A percentile compares a stretch with the other conserved stretches of the same genome.
phyloP scores from a whole-genome alignment of 2,797 vertebrate species.

The Mus minutoides region DNA sequence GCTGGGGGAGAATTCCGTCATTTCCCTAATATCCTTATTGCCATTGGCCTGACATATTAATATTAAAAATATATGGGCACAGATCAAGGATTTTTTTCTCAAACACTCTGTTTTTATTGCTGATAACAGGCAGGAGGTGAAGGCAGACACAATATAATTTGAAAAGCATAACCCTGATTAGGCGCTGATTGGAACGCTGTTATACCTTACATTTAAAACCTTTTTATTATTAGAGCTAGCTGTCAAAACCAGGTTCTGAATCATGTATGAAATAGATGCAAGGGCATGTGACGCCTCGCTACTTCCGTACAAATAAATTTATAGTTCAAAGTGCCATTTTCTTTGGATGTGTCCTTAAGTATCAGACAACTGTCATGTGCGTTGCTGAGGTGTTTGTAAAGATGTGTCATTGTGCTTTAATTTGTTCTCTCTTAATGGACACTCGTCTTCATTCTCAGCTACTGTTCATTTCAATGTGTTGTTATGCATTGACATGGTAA shows the following conservation, averaged over 20 bases:
- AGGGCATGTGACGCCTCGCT: constrained; percentile 75
- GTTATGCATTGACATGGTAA: constrained; percentile 38
- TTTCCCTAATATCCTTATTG: constrained; percentile 96
- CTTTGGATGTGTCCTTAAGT: constrained; percentile 74
- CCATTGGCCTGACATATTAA: constrained; percentile 93
- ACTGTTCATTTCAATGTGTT: constrained; percentile 78
- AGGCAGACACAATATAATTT: constrained; percentile 90
- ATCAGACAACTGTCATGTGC: constrained; percentile 61
- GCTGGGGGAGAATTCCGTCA: constrained; percentile 96
- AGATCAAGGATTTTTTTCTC: constrained; percentile 87
- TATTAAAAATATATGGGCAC: constrained; percentile 92
- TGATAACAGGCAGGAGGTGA: constrained; percentile 90
- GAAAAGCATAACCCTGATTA: constrained; percentile 90
- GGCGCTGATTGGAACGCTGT: constrained; percentile 84
- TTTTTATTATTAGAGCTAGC: constrained; percentile 84
- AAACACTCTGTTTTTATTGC: constrained; percentile 89
- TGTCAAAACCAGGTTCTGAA: constrained; percentile 80
- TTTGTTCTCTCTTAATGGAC: constrained; percentile 67
- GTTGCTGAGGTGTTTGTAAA: constrained; percentile 64
- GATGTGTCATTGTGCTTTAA: constrained; percentile 60
- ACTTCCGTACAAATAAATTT: constrained; percentile 78
- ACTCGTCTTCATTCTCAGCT: constrained; percentile 40
- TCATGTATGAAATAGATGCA: constrained; percentile 63
- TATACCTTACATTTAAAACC: constrained; percentile 85
- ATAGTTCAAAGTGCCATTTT: constrained; percentile 73